Evolutionary conservation across 2,113 vertebrate species (phyloP), one percentile per base, ranked within the genome.

Genomic region (Circaetus gallicus): DNA sequence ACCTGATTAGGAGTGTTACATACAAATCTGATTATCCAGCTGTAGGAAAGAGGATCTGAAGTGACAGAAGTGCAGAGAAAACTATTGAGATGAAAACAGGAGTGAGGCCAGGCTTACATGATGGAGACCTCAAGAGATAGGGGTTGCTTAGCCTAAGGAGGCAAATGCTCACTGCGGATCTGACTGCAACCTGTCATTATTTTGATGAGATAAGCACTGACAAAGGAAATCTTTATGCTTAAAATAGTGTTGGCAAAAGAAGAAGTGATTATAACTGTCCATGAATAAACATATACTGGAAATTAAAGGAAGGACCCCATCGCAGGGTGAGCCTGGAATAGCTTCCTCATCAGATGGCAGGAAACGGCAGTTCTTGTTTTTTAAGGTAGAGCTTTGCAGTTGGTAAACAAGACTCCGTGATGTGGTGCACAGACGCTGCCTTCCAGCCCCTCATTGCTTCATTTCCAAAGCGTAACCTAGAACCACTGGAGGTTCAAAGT

Each of bases 241-340:
- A 92, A 97, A 96, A 97, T 96, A 97, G 96, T 2, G 11, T 29
- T 97, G 96, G 92, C 95, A 94, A 77, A 89, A 97, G 92, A 93
- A 91, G 59, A 91, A 85, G 71, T 94, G 87, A 86, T 97, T 96
- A 42, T 69, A 90, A 74, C 71, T 93, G 93, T 71, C 96, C 78
- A 24, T 13, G 53, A 85, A 90, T 88, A 97, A 96, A 96, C 67
- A 93, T 50, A 74, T 26, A 49, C 81, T 96, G 91, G 73, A 91
- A 91, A 94, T 94, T 53, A 93, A 95, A 96, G 96, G 96, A 97
- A 97, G 93, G 87, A 72, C 85, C 96, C 92, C 62, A 5, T 69
- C 73, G 93, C 71, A 90, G 50, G 50, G 53, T 43, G 66, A 94
- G 95, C 90, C 93, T 96, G 78, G 93, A 94, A 96, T 92, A 96